Percentiles rank a stretch among this genome's conserved stretches.
Evolutionary conservation across 2,797 vertebrate species (phyloP).

Genomic region (Xiphophorus birchmanni): DNA sequence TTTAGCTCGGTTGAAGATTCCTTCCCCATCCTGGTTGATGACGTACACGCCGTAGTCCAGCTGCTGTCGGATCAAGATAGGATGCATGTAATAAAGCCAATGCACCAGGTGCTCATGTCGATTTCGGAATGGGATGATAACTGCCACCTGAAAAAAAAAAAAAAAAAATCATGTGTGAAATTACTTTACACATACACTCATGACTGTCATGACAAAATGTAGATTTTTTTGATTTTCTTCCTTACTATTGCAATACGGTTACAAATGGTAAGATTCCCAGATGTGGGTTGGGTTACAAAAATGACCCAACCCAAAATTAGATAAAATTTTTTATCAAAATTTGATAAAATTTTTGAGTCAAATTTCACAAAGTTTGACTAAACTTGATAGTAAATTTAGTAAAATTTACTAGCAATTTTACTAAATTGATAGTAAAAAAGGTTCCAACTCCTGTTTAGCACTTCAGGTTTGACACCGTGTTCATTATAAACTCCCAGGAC

Average conservation of each 20-base stretch:
- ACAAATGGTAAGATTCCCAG: too few species aligned
- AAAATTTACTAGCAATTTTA: too few species aligned
- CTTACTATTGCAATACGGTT: neutral
- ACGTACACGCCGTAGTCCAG: conserved; percentile 88
- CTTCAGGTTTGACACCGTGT: neutral
- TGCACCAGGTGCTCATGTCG: conserved; percentile 88
- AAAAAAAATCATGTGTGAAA: neutral
- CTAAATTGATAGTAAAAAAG: neutral
- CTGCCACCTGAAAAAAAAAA: conserved; percentile 77
- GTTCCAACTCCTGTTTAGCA: neutral
- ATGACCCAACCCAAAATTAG: too few species aligned
- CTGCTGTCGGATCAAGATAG: conserved; percentile 87
- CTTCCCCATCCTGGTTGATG: conserved; percentile 89
- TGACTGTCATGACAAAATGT: neutral
- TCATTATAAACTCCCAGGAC: neutral
- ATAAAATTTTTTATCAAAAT: too few species aligned
- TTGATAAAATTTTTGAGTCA: too few species aligned
- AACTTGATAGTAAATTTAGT: too few species aligned
- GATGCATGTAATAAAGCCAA: conserved; percentile 87
- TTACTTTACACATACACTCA: neutral
- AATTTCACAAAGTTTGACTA: too few species aligned
- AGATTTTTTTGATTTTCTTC: neutral
- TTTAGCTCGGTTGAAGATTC: conserved; percentile 92
- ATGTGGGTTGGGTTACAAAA: neutral
- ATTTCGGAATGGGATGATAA: conserved; percentile 91